Evolutionary conservation across 2,888 invertebrate genomes (phyloP), one percentile per base, ranked within the genome.

Genomic region (Archips xylosteana): DNA sequence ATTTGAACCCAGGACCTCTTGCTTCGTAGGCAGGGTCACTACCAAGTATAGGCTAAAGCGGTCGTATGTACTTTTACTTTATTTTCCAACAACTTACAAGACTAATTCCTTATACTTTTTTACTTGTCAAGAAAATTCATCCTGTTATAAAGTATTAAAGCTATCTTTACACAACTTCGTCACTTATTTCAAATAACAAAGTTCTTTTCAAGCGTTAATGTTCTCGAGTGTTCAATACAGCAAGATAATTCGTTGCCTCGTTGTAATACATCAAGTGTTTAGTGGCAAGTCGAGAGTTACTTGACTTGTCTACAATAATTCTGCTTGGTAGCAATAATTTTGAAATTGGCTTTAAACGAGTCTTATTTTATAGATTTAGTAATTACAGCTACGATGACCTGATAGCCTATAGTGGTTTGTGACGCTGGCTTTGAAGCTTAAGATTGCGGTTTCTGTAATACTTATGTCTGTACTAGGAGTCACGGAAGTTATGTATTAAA

Each of bases 171-270:
- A 62, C 45, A 69, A 64, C 59, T 73, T 64, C 49, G 51, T 42
- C 59, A 39, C 59, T 73, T 73, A 63, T 49, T 73, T 59, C 68
- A 69, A 69, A 69, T 51, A 69, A 69, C 68, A 69, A 68, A 68
- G 68, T 60, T 73, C 59, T 69, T 69, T 69, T 73, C 49, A 69
- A 69, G 63, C 73, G 63, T 64, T 63, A 68, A 73, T 73, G 63
- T 69, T 69, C 42, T 69, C 63, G 42, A 73, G 63, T 73, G 63
- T 69, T 73, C 68, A 69, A 73, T 73, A 73, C 68, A 69, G 64
- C 49, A 51, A 64, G 49, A 68, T 69, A 64, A 73, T 69, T 71
- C 8, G 42, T 60, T 64, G 63, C 59, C 47, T 23, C 49, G 63
- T 59, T 73, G 68, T 34, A n/a, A 59, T 6, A 1, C 2, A 1